These are phyloP conservation scores for Capromys pilorides DNA, from an alignment of 2,797 vertebrate genomes.

Conservation along the genomic window DNA sequence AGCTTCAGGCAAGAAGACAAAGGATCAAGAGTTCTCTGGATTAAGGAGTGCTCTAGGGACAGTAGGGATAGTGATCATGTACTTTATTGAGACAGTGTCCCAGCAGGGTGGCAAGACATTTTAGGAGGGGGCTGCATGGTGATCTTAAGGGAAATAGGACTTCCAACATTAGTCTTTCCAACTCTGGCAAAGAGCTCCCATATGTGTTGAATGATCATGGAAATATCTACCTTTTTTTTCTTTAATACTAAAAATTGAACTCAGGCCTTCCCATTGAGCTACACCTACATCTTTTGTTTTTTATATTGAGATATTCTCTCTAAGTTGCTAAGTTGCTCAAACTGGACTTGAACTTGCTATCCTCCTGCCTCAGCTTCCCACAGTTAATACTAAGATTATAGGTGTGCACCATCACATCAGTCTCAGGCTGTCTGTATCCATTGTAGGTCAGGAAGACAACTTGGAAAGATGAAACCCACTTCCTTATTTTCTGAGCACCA, in stretches of 20 bases:
- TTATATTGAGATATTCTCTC: background rate
- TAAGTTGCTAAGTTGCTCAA: background rate
- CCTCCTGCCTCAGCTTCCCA: background rate
- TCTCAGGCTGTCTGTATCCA: background rate
- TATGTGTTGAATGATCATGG: background rate
- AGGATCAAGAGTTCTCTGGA: background rate
- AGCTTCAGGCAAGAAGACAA: background rate
- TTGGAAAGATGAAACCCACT: background rate
- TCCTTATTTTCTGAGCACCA: background rate
- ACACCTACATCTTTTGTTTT: background rate
- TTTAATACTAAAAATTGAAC: background rate
- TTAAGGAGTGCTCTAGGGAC: background rate
- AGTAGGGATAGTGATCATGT: background rate
- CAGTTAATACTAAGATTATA: background rate
- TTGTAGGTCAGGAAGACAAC: background rate
- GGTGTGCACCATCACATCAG: background rate
- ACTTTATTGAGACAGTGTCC: background rate
- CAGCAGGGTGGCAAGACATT: background rate
- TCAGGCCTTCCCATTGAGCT: background rate
- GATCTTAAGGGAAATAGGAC: background rate
- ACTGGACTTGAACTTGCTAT: background rate
- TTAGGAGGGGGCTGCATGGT: background rate
- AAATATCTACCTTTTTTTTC: background rate
- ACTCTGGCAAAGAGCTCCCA: background rate
- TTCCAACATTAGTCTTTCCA: background rate